Conservation (phyloP, 2,888 invertebrate species). For the Hetaerina titia region DNA sequence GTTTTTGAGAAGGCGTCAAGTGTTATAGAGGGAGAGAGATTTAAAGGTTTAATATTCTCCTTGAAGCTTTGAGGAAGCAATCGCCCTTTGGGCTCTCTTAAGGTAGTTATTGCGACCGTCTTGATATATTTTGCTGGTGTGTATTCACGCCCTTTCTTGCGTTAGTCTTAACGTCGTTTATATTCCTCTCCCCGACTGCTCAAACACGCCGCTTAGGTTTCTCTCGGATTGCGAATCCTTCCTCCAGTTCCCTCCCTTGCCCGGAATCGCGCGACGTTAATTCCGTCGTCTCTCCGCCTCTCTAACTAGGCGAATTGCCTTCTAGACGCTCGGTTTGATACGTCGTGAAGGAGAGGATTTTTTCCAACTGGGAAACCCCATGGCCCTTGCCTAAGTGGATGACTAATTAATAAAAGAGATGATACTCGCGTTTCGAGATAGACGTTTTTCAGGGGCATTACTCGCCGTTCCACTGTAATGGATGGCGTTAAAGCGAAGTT, state of each 20-base stretch:
- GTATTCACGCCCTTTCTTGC: conserved; percentile 41
- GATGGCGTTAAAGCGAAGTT: neutral
- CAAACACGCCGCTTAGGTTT: neutral
- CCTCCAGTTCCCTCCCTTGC: neutral
- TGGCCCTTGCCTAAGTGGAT: neutral
- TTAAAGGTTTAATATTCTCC: conserved; percentile 43
- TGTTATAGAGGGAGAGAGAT: neutral
- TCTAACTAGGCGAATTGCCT: neutral
- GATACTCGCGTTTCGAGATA: neutral
- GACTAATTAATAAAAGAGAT: neutral
- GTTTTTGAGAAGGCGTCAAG: conserved; percentile 2
- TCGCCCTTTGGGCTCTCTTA: conserved; percentile 14
- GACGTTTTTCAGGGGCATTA: neutral
- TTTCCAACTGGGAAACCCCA: neutral
- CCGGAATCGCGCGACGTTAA: neutral
- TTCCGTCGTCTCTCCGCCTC: neutral
- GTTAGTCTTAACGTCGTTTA: conserved; percentile 48
- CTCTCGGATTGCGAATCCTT: neutral
- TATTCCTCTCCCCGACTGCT: conserved; percentile 24
- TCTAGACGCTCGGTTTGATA: neutral
- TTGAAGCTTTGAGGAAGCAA: conserved; percentile 29
- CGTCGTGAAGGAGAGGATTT: neutral
- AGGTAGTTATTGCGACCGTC: neutral
- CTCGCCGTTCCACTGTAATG: neutral
- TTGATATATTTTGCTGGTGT: neutral